These are phyloP conservation scores for Pseudomyrmex gracilis DNA, from an alignment of 1,140 invertebrate genomes.

Conservation along the genomic window DNA sequence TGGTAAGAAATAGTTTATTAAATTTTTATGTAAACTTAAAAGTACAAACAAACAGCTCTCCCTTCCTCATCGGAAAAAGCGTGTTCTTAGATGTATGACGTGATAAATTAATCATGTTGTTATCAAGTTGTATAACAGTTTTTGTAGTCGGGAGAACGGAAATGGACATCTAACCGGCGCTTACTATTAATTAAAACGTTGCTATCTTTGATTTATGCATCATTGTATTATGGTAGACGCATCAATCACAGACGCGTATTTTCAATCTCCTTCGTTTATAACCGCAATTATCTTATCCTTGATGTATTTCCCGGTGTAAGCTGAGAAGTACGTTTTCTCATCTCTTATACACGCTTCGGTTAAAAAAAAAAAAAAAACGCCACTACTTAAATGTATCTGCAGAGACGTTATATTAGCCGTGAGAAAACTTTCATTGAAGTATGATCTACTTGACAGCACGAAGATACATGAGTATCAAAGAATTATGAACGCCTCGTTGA, in stretches of 20 bases:
- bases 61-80: no score
- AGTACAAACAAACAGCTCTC: background rate
- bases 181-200: constrained; percentile 61
- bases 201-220: constrained; percentile 64
- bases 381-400: constrained; percentile 32
- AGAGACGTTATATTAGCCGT: constrained; percentile 26
- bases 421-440: constrained; percentile 19
- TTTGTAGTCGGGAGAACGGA: constrained; percentile 36
- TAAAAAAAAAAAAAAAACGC: constrained; percentile 19
- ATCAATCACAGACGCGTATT: constrained; percentile 48
- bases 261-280: constrained; percentile 1
- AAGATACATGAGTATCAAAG: background rate
- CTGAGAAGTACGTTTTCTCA: background rate
- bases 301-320: constrained; percentile 5
- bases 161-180: constrained; percentile 17
- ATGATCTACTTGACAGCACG: constrained; percentile 35
- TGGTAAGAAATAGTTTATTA: background rate
- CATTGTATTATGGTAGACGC: constrained; percentile 50
- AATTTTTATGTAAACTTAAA: background rate
- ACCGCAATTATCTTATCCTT: constrained; percentile 12
- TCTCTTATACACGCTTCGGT: background rate
- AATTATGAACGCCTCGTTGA: constrained; percentile 51
- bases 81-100: background rate
- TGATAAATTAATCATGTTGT: constrained; percentile 33
- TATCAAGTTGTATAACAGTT: constrained; percentile 14